phyloP scores from a whole-genome alignment of 2,113 vertebrate genomes.

The Aldabrachelys gigantea region DNA sequence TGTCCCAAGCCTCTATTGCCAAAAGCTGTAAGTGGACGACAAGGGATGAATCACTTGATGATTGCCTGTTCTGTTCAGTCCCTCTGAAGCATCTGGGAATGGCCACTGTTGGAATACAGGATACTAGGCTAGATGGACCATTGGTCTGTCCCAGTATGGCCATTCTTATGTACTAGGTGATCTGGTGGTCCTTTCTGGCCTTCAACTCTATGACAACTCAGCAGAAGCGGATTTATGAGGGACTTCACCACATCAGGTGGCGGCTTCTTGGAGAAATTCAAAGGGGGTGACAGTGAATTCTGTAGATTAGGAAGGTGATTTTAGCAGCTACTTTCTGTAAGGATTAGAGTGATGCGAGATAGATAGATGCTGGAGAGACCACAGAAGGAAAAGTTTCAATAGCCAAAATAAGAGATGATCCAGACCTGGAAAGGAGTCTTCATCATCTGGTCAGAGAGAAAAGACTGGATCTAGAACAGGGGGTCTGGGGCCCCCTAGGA shows the following conservation, averaged over 20 bases:
- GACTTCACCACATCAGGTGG: no score
- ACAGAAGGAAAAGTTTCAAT: no score
- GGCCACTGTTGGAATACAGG: neutral
- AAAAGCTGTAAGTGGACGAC: neutral
- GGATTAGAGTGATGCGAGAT: neutral
- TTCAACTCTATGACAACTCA: neutral
- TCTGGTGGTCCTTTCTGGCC: neutral
- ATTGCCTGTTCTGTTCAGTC: neutral
- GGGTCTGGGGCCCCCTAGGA: no score
- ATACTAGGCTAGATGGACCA: neutral
- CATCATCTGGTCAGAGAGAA: no score
- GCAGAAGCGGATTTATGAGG: no score
- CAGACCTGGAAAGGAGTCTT: no score
- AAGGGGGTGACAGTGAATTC: neutral
- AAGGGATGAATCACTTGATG: neutral
- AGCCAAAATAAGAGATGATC: no score
- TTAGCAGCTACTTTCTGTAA: neutral
- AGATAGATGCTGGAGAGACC: neutral
- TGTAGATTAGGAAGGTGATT: neutral
- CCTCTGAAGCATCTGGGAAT: neutral
- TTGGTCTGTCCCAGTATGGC: no score
- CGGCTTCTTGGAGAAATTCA: no score
- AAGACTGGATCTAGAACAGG: no score
- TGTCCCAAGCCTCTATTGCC: no score
- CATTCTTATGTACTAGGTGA: no score